phyloP scores from a whole-genome alignment of 2,113 vertebrate species.

The Eulemur rufifrons region DNA sequence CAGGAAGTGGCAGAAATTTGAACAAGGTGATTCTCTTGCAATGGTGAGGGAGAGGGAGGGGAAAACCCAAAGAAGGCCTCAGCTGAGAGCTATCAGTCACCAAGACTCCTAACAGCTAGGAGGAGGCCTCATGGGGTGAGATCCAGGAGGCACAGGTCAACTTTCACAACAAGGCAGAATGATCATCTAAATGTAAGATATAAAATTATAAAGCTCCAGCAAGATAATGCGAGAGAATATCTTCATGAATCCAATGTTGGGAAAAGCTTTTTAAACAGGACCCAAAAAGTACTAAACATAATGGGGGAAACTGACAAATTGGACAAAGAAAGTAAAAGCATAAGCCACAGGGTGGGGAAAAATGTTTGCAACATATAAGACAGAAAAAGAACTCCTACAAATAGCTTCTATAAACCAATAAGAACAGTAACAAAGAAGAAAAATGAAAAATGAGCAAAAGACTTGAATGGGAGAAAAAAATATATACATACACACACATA shows the following conservation, averaged over 20 bases:
- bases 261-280: neutral
- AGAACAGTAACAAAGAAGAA: neutral
- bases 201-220: neutral
- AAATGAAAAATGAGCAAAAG: neutral
- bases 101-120: neutral
- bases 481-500: neutral
- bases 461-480: neutral
- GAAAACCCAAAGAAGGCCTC: neutral
- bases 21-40: neutral
- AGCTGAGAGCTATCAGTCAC: neutral
- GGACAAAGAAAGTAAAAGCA: neutral
- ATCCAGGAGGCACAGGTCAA: neutral
- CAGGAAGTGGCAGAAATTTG: neutral
- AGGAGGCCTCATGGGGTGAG: neutral
- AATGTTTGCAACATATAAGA: neutral
- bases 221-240: neutral
- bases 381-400: neutral
- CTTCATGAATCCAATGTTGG: neutral
- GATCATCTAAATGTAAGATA: neutral
- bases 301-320: neutral
- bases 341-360: neutral
- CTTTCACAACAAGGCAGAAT: neutral
- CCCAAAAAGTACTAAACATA: neutral
- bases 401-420: neutral
- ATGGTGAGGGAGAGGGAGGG: rapidly evolving